Evolutionary conservation across 2,113 vertebrate genomes (phyloP).

Genomic region (Acanthochromis polyacanthus): DNA sequence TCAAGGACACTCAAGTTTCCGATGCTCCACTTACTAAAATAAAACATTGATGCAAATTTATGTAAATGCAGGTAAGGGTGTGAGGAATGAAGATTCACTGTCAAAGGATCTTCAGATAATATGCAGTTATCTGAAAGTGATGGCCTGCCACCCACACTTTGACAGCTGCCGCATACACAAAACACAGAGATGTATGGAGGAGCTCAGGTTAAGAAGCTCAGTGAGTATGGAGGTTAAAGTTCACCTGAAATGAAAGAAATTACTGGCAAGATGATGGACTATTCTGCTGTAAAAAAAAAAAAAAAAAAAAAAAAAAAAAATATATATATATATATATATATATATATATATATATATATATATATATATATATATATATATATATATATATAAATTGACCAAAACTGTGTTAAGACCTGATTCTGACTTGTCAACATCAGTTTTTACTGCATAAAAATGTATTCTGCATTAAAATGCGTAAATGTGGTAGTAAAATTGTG

Average conservation of each 20-base stretch:
- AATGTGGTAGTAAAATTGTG: no score
- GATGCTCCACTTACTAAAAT: slow-evolving; percentile 40
- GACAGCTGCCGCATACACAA: slow-evolving; percentile 11
- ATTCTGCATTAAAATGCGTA: no score
- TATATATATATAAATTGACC: no score
- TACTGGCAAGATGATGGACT: not conserved
- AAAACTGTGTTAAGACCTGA: no score
- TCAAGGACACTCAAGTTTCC: slow-evolving; percentile 68
- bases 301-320: no score
- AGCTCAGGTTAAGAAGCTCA: not conserved
- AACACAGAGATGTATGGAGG: not conserved
- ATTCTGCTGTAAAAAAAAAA: not conserved
- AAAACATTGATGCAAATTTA: slow-evolving; percentile 66
- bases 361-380: no score
- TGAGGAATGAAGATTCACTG: slow-evolving; percentile 53
- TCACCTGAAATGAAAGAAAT: not conserved
- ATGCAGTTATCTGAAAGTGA: slow-evolving; percentile 53
- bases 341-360: no score
- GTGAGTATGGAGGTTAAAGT: not conserved
- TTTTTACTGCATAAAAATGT: no score
- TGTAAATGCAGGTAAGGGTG: slow-evolving; percentile 64
- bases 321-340: no score
- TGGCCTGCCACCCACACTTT: slow-evolving; percentile 35
- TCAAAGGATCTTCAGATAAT: slow-evolving; percentile 53
- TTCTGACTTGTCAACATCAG: no score